Base-by-base conservation (phyloP, 23 tunicate species). In the Diplosoma virens region DNA sequence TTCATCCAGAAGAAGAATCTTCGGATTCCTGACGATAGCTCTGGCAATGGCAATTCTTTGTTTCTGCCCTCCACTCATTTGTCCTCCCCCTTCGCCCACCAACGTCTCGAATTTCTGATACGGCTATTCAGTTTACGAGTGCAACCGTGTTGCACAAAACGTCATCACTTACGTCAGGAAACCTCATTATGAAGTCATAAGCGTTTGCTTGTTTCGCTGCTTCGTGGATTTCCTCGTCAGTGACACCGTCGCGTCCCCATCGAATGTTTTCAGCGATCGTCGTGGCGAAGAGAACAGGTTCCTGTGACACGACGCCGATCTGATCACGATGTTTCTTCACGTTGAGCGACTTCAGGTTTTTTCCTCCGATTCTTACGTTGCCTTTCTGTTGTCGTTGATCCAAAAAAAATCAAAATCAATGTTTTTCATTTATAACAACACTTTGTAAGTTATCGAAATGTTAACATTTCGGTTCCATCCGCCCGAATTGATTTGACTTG, bases 31-130 rank as follows among this genome's bases (percentile, higher is more conserved):
- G 52, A 37, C 74, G 36, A 67, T 36, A 9, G 74, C 74, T 36
- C 52, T 34, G 7, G 74, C 74, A 52, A 67, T 67, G 32, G 74
- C 74, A 29, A 67, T 36, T 67, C 74, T 34, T 35, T 67, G 74
- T 26, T 67, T 67, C 52, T 67, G 74, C 36, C 74, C 74, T 67
- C 74, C 74, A 52, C 74, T 67, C 74, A 67, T 34, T 18, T 36
- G 52, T 21, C 74, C 74, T 17, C 74, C 74, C 2, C 74, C 74
- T 67, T 67, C 74, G 3, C 74, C 74, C 18, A 67, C 74, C 74
- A 67, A 16, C 3, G 74, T 67, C 9, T 22, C 74, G 24, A 67
- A 67, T 67, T 67, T 67, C 74, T 67, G 27, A 17, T n/a, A n/a
- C n/a, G n/a, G n/a, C n/a, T n/a, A n/a, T n/a, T n/a, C n/a, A n/a